Evolutionary conservation across 2,888 invertebrate genomes (phyloP).

Genomic region (Mesorhabditis belari): DNA sequence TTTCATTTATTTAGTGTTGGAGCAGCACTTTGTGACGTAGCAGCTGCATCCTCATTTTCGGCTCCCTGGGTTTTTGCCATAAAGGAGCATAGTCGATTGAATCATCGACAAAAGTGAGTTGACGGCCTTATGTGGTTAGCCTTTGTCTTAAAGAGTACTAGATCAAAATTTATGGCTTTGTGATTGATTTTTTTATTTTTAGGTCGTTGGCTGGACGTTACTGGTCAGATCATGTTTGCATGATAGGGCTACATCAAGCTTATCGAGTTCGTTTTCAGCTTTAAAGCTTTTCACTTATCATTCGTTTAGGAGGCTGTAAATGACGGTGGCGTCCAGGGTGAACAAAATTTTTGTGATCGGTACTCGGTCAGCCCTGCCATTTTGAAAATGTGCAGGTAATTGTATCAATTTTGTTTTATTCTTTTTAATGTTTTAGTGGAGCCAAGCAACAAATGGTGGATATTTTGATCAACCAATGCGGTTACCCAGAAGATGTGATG

Average conservation of each 20-base stretch:
- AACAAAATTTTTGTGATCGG: slow-evolving; percentile 75
- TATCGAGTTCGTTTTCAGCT: too few species aligned
- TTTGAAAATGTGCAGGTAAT: slow-evolving; percentile 82
- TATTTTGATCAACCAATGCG: slow-evolving; percentile 65
- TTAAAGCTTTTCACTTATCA: too few species aligned
- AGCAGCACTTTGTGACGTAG: slow-evolving; percentile 84
- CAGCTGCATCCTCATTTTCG: slow-evolving; percentile 87
- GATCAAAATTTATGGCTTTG: too few species aligned
- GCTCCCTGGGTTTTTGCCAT: slow-evolving; percentile 74
- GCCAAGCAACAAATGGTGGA: slow-evolving; percentile 71
- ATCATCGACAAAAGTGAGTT: slow-evolving; percentile 57
- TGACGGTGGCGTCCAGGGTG: slow-evolving; percentile 65
- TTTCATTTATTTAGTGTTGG: slow-evolving; percentile 64
- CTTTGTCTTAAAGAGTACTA: too few species aligned
- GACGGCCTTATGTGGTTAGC: neutral
- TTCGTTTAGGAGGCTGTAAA: too few species aligned
- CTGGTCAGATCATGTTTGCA: neutral
- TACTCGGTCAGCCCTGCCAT: slow-evolving; percentile 83
- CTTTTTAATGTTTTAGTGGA: slow-evolving; percentile 14
- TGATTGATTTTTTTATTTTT: too few species aligned
- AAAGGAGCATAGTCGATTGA: slow-evolving; percentile 65
- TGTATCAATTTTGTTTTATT: neutral
- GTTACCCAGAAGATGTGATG: slow-evolving; percentile 74
- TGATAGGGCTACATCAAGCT: slow-evolving; percentile 77
- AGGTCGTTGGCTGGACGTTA: neutral